phyloP scores from a whole-genome alignment of 1,140 invertebrate species.

The Lanistes nyassanus region DNA sequence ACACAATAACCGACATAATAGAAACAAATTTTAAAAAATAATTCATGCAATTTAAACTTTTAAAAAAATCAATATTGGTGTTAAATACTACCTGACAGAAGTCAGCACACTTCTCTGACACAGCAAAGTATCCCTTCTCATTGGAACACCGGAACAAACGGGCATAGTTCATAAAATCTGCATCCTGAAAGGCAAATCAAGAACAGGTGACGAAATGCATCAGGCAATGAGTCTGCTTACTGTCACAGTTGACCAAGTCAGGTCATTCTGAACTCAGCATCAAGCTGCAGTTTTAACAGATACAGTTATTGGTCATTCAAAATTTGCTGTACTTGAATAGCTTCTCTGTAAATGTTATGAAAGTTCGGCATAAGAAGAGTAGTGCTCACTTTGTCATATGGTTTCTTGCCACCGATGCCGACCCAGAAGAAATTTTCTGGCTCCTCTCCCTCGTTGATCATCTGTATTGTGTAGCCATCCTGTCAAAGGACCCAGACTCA shows the following conservation, averaged over 20 bases:
- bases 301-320: neutral
- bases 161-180: constrained; percentile 93
- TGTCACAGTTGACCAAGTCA: no score
- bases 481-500: constrained; percentile 27
- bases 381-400: constrained; percentile 78
- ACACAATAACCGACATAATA: no score
- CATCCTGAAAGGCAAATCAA: constrained; percentile 70
- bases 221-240: no score
- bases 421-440: constrained; percentile 99
- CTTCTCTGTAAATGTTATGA: neutral
- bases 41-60: no score
- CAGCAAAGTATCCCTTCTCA: constrained; percentile 98
- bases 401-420: constrained; percentile 90
- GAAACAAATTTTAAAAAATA: no score
- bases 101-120: constrained; percentile 99
- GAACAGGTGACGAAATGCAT: constrained; percentile 1
- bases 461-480: constrained; percentile 66
- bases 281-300: constrained; percentile 2
- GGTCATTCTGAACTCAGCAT: no score
- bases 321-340: neutral
- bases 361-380: neutral
- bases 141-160: constrained; percentile 98
- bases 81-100: constrained; percentile 89
- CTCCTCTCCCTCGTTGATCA: constrained; percentile 94
- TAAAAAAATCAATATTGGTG: no score